A percentile compares a stretch with the other conserved stretches of the same genome.
These are phyloP conservation scores for Trachelus tabidus DNA, from an alignment of 2,888 invertebrate genomes.

Conservation along the genomic window DNA sequence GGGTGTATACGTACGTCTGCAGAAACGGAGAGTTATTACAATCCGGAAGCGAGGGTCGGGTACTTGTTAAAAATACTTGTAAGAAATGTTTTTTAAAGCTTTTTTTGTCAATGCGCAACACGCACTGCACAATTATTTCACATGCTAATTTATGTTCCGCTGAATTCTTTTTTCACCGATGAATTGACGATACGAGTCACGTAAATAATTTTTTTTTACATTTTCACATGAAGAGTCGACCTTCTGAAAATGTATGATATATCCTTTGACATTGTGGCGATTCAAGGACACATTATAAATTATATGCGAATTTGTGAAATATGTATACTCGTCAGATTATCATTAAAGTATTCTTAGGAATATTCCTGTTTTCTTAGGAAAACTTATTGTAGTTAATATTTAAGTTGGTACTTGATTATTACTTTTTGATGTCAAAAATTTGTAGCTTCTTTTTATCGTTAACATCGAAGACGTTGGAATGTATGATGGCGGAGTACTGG, in stretches of 20 bases:
- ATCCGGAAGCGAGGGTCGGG: not conserved
- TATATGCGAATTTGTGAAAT: not conserved
- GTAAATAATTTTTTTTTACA: not conserved
- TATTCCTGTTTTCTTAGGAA: not conserved
- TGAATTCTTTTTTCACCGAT: not conserved
- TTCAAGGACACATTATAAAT: not conserved
- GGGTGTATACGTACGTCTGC: not conserved
- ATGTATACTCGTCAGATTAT: not conserved
- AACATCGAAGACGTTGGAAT: not conserved
- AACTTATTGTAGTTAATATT: not conserved
- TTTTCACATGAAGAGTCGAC: not conserved
- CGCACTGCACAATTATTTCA: not conserved
- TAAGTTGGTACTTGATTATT: constrained; percentile 28
- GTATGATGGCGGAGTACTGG: constrained; percentile 16
- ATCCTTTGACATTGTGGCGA: not conserved
- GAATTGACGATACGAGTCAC: not conserved
- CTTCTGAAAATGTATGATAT: not conserved
- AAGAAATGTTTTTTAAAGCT: not conserved
- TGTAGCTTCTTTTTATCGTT: constrained; percentile 17
- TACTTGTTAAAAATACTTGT: not conserved
- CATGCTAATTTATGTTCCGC: not conserved
- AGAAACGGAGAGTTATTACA: not conserved
- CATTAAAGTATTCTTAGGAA: not conserved
- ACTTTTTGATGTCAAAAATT: constrained; percentile 19
- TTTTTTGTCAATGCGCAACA: not conserved